These are phyloP conservation scores for Theonella swinhoei DNA, from an alignment of 37 sponge, comb jelly and placozoan genomes.

Conservation along the genomic window DNA sequence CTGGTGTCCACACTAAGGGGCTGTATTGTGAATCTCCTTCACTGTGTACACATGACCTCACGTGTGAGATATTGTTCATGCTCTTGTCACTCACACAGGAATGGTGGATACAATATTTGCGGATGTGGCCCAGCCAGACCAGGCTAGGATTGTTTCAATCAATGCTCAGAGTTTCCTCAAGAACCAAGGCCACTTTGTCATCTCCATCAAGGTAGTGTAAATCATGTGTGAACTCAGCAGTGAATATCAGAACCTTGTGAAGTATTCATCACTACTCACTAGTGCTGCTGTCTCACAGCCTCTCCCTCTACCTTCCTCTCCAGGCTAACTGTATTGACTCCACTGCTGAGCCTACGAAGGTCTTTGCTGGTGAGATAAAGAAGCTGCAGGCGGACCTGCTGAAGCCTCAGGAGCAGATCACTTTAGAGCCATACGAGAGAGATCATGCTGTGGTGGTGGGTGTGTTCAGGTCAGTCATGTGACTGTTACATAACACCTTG, in stretches of 20 bases:
- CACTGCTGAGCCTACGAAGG: conserved; percentile 95
- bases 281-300: background rate
- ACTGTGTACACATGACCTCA: too few relatives aligned
- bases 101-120: conserved; percentile 99
- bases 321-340: conserved; percentile 99
- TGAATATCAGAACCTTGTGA: background rate
- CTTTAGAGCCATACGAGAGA: conserved; percentile 97
- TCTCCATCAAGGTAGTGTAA: conserved; percentile 89
- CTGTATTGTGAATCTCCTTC: background rate
- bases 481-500: conserved; percentile 29
- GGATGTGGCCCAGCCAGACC: conserved; percentile 99
- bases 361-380: conserved; percentile 98
- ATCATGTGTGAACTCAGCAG: too few relatives aligned
- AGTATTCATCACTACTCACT: background rate
- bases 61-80: background rate
- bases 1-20: background rate
- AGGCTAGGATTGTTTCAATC: conserved; percentile 95
- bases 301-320: background rate
- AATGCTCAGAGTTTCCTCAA: conserved; percentile 96
- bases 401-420: conserved; percentile 97
- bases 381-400: conserved; percentile 93
- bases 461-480: conserved; percentile 70
- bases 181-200: conserved; percentile 97
- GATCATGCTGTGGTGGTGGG: conserved; percentile 99
- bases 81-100: conserved; percentile 31